Evolutionary conservation across 2,113 vertebrate genomes (phyloP).

Genomic region (Ondatra zibethicus): DNA sequence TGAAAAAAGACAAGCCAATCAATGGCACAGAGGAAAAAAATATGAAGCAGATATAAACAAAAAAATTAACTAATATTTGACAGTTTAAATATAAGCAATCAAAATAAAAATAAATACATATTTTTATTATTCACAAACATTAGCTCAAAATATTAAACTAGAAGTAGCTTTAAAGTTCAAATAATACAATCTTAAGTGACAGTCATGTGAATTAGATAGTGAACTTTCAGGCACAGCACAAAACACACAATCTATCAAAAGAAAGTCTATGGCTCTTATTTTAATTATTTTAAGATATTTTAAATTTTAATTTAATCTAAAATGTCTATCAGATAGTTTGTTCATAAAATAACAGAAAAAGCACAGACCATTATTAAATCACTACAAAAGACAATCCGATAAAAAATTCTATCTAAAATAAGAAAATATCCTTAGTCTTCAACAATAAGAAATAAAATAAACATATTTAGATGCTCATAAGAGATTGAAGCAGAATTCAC

Average conservation of each 20-base stretch:
- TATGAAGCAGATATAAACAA: not conserved
- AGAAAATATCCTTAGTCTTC: too few relatives aligned
- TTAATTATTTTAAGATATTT: not conserved
- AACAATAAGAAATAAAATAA: not conserved
- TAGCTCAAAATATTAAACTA: not conserved
- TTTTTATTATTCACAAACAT: not conserved
- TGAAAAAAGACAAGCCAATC: not conserved
- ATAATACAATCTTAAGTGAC: not conserved
- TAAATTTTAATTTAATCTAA: too few relatives aligned
- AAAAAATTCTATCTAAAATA: not conserved
- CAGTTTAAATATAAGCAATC: not conserved
- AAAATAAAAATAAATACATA: not conserved
- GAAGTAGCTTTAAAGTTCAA: not conserved
- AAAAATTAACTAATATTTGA: not conserved
- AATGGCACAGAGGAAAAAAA: not conserved
- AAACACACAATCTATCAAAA: not conserved
- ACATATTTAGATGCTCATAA: not conserved
- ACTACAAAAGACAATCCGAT: not conserved
- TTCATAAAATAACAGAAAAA: not conserved
- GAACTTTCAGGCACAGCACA: not conserved
- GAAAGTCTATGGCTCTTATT: not conserved
- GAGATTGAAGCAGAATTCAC: not conserved
- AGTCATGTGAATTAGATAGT: not conserved
- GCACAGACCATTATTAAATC: not conserved
- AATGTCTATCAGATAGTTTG: not conserved